These are phyloP conservation scores for Cinclus mexicanus DNA, from an alignment of 2,113 vertebrate genomes.

Conservation along the genomic window DNA sequence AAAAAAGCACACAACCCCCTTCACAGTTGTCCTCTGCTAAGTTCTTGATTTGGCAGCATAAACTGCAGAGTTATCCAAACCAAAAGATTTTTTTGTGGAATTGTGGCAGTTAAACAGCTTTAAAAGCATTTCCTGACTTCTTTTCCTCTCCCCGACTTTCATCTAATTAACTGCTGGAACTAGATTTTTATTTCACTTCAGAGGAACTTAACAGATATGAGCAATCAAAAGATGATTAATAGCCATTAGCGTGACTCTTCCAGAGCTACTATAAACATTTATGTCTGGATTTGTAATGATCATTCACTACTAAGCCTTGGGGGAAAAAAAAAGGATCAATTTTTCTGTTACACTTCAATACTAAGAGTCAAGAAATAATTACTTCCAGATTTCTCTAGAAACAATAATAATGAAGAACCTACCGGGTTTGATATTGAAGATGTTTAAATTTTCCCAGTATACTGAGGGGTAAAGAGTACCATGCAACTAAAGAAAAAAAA, in stretches of 20 bases:
- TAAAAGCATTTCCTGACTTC: background rate
- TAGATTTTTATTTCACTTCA: constrained; percentile 25
- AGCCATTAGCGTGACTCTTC: background rate
- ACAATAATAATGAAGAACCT: background rate
- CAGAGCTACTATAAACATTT: constrained; percentile 47
- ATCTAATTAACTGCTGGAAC: background rate
- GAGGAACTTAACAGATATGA: background rate
- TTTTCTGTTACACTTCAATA: background rate
- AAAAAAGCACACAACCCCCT: background rate
- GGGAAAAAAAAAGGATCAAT: background rate
- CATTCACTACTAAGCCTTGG: background rate
- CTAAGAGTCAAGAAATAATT: constrained; percentile 9
- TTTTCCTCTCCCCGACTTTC: background rate
- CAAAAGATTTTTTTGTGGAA: background rate
- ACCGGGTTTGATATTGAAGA: background rate
- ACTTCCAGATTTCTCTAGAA: background rate
- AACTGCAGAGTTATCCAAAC: background rate
- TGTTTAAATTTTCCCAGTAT: background rate
- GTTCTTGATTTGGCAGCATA: background rate
- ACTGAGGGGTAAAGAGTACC: background rate
- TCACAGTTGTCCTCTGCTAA: background rate
- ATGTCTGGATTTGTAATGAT: constrained; percentile 15
- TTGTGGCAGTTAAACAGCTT: background rate
- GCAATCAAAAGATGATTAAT: background rate
- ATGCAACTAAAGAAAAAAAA: background rate